Evolutionary conservation across 92 coral and sea anemone species (phyloP).

Genomic region (Porites rus): DNA sequence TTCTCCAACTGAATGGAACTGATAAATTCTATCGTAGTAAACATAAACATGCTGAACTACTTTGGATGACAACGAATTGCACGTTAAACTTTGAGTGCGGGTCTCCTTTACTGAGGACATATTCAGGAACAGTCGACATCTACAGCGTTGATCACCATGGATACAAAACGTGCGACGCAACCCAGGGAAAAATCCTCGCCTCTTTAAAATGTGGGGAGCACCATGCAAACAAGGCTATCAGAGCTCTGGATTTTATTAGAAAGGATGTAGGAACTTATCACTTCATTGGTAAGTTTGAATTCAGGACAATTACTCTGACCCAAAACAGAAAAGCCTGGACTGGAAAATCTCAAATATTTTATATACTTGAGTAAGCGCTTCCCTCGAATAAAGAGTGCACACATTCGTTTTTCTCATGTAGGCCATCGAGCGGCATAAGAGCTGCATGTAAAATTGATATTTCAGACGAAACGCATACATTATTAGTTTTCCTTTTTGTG

Average conservation of each 20-base stretch:
- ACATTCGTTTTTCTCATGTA: too few species aligned
- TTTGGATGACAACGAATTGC: background rate
- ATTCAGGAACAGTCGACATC: conserved; percentile 11
- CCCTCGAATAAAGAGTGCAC: too few species aligned
- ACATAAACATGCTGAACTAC: background rate
- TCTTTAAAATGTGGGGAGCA: background rate
- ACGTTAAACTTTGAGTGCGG: background rate
- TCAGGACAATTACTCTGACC: too few species aligned
- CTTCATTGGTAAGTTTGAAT: conserved; percentile 18
- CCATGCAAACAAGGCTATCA: background rate
- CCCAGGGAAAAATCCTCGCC: conserved; percentile 7
- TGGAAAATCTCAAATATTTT: too few species aligned
- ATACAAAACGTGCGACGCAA: background rate
- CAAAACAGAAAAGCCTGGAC: too few species aligned
- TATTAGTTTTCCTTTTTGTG: too few species aligned
- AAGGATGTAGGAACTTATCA: conserved; percentile 3
- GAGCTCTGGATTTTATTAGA: background rate
- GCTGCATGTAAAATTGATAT: too few species aligned
- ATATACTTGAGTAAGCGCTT: too few species aligned
- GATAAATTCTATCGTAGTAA: background rate
- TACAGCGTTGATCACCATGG: conserved; percentile 2
- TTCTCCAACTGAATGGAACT: background rate
- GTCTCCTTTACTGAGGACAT: background rate
- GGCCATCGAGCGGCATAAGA: too few species aligned
- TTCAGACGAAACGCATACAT: too few species aligned